Evolutionary conservation across 2,113 vertebrate genomes (phyloP).

Genomic region (Tor tambroides): DNA sequence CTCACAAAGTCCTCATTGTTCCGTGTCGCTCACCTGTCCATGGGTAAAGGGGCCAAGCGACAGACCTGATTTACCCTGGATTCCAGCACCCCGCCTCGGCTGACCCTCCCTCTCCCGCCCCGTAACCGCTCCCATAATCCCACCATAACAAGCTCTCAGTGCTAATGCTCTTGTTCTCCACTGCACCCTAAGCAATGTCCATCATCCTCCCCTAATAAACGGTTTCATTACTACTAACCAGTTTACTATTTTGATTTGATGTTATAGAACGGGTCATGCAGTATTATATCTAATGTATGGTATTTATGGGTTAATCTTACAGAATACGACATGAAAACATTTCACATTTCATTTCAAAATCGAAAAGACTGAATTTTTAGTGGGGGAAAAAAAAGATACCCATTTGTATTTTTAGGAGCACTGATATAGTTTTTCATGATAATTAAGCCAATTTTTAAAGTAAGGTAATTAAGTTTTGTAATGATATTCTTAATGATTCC

Average conservation of each 20-base stretch:
- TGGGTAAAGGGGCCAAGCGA: conserved; percentile 61
- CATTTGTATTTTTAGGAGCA: no score
- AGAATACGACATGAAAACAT: not conserved
- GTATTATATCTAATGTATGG: not conserved
- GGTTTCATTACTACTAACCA: no score
- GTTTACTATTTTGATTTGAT: no score
- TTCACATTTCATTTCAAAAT: not conserved
- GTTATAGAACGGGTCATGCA: not conserved
- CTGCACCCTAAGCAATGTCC: no score
- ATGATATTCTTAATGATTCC: no score
- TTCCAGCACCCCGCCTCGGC: conserved; percentile 62
- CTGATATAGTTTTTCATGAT: no score
- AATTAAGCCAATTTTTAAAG: no score
- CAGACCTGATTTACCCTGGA: conserved; percentile 66
- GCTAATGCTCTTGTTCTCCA: not conserved
- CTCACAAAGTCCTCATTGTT: conserved; percentile 73
- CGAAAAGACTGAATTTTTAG: not conserved
- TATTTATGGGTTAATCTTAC: not conserved
- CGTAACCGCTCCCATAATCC: conserved; percentile 41
- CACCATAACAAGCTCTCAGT: conserved; percentile 28
- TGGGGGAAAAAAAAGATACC: no score
- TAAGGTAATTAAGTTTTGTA: no score
- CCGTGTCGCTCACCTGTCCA: conserved; percentile 74
- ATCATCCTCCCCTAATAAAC: no score
- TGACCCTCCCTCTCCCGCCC: conserved; percentile 43